phyloP scores from a whole-genome alignment of 2,888 invertebrate species.

The Ormyrus labotus region DNA sequence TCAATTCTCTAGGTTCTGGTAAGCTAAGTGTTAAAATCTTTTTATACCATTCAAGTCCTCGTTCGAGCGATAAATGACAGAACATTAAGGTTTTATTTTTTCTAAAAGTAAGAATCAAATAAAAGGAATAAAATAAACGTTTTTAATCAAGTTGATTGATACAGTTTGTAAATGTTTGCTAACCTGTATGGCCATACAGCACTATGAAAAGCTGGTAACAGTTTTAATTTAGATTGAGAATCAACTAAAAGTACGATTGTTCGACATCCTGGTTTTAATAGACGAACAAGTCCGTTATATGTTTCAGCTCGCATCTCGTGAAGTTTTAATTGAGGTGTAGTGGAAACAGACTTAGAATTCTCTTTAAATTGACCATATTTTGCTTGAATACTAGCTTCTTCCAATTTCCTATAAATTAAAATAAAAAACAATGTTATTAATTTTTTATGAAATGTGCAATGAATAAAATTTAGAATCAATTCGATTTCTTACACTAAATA shows the following conservation, averaged over 20 bases:
- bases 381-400: constrained; percentile 80
- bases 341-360: constrained; percentile 72
- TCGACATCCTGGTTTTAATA: constrained; percentile 95
- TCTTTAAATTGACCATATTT: constrained; percentile 76
- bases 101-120: constrained; percentile 76
- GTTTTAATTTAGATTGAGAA: constrained; percentile 88
- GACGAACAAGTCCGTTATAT: constrained; percentile 93
- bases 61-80: constrained; percentile 93
- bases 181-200: constrained; percentile 97
- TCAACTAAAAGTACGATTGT: constrained; percentile 95
- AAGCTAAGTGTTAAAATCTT: constrained; percentile 91
- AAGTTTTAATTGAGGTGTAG: constrained; percentile 84
- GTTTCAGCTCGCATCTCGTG: constrained; percentile 96
- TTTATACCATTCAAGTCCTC: constrained; percentile 95
- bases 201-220: constrained; percentile 94
- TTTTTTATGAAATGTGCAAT: not conserved
- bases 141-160: not conserved
- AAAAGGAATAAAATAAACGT: not conserved
- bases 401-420: constrained; percentile 75
- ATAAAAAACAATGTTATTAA: constrained; percentile 20
- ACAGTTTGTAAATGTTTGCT: constrained; percentile 63
- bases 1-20: constrained; percentile 87
- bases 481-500: constrained; percentile 82
- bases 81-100: constrained; percentile 96
- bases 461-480: constrained; percentile 13